These are phyloP conservation scores for Entosphenus tridentatus DNA, from an alignment of 2,113 vertebrate genomes.

Conservation along the genomic window DNA sequence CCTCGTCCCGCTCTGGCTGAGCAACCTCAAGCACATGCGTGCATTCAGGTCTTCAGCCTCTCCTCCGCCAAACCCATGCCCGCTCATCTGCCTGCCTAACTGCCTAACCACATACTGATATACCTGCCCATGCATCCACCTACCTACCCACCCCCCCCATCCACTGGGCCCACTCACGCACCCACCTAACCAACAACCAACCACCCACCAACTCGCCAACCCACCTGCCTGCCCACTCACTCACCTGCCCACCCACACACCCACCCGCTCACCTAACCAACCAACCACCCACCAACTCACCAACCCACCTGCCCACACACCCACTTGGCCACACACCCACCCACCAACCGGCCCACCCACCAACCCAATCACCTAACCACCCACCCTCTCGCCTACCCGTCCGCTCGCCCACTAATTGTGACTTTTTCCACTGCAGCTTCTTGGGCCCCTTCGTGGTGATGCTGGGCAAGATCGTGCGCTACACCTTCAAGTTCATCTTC, in stretches of 20 bases:
- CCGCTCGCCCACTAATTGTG: not conserved
- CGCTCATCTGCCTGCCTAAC: not conserved
- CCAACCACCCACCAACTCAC: too few relatives aligned
- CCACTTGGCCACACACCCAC: too few relatives aligned
- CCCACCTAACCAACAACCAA: too few relatives aligned
- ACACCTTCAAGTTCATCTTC: not conserved
- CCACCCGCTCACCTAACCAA: too few relatives aligned
- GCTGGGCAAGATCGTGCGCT: not conserved
- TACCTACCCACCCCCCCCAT: not conserved
- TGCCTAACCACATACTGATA: not conserved
- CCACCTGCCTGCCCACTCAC: too few relatives aligned
- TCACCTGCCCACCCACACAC: too few relatives aligned
- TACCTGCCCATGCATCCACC: not conserved
- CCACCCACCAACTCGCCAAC: too few relatives aligned
- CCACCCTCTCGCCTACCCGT: too few relatives aligned
- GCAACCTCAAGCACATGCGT: slow-evolving; percentile 5
- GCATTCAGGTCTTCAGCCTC: slow-evolving; percentile 3
- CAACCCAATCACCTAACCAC: too few relatives aligned
- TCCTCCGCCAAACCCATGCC: not conserved
- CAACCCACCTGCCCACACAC: too few relatives aligned
- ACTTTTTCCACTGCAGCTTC: slow-evolving; percentile 6
- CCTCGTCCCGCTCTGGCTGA: slow-evolving; percentile 7
- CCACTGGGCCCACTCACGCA: too few relatives aligned
- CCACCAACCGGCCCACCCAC: too few relatives aligned
- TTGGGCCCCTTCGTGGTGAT: slow-evolving; percentile 3